Base-by-base conservation (phyloP, 2,113 vertebrate species). In the Excalfactoria chinensis region DNA sequence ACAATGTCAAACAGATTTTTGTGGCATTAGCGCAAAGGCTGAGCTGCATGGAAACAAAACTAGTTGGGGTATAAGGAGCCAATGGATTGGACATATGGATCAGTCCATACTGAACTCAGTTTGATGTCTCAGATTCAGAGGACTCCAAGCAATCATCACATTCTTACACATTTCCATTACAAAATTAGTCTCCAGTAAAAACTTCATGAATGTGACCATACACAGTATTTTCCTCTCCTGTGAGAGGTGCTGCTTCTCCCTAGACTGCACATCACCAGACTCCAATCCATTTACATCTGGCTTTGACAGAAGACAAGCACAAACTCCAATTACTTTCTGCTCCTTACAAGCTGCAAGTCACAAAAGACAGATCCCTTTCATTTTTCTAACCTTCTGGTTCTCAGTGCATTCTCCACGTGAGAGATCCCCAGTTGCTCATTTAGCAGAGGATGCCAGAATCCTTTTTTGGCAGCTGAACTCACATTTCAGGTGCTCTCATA, bases 81-180 rank as follows among this genome's bases (percentile, higher is more conserved):
- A 62, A 11, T 18, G n/a, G 37, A 32, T 13, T 0, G 8, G 71
- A 18, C 2, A 4, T 17, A 30, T 0, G 0, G 3, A 76, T 18
- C 15, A 14, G 19, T 14, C 51, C 1, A 0, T 68, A 2, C 25
- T 43, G 32, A 14, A 14, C 22, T 62, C n/a, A 15, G 6, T 49
- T 79, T 32, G 71, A 59, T 11, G 37, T 28, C 40, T 11, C 34
- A 11, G 15, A 20, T 76, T 76, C 4, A 4, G 69, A 77, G 58
- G 51, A 25, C 48, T 88, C 53, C 15, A 25, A 12, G 41, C 13
- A 56, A 28, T 46, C 70, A n/a, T 11, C 2, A 0, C 3, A 0
- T 20, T 7, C 53, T 83, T 71, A 6, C 14, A 15, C 35, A 70
- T 79, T 17, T 56, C 37, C n/a, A 20, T 37, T 62, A 19, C 35